Base-by-base conservation (phyloP, 2,797 vertebrate genomes). In the Onychomys arenicola region DNA sequence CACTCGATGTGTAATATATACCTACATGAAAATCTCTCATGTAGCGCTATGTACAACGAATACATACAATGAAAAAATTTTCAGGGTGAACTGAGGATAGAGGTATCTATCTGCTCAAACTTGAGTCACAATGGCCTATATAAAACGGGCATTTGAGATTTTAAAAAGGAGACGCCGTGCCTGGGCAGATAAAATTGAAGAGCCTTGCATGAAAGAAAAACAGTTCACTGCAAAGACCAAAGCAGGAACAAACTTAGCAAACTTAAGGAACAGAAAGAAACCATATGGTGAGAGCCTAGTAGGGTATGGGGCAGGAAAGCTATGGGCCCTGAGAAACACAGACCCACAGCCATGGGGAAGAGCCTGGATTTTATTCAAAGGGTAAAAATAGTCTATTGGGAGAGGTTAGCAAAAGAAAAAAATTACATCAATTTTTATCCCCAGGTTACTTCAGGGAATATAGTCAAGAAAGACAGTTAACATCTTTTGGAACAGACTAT, bases 211-310 rank as follows among this genome's bases (percentile, higher is more conserved):
- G 19, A 61, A 89, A 55, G 75, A 37, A 59, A 85, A 93, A 40
- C 7, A n/a, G 23, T 25, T 52, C 63, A 80, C 8, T 46, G 43
- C 78, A 89, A 94, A 83, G 32, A 57, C 43, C 16, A 29, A 90
- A 46, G 32, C 2, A 6, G 85, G 63, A 80, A 95, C 10, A 61
- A 57, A 34, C 32, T 86, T 12, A 88, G 73, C 57, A 77, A 92
- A 43, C 84, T 87, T 82, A 80, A 93, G 71, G 75, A 86, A 83
- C 49, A 89, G 55, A 95, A 89, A 1, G 65, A 94, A 73, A 63
- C 23, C 49, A 55, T 25, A 8, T 8, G 46, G 43, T 6, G 29
- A 52, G 32, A 94, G 13, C 27, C 77, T 84, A 27, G 52, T 0
- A 49, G 29, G 27, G 81, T 43, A n/a, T 0, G 6, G 10, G 25